phyloP scores from a whole-genome alignment of 2,113 vertebrate species.

The Morone chrysops region DNA sequence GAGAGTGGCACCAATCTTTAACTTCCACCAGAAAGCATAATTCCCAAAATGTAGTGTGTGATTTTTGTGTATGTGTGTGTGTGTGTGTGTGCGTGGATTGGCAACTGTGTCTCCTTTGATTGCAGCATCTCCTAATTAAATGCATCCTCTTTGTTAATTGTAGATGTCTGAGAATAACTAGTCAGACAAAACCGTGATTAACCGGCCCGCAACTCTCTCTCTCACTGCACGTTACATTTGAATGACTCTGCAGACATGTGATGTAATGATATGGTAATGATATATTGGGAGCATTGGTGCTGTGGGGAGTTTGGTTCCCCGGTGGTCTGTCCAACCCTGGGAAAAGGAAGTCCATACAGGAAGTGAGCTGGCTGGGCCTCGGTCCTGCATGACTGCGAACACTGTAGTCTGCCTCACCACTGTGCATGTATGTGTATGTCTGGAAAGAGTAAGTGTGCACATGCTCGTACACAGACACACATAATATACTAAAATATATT shows the following conservation, averaged over 20 bases:
- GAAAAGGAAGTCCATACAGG: constrained; percentile 67
- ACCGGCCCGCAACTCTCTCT: background rate
- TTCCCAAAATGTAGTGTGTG: background rate
- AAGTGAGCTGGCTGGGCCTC: constrained; percentile 61
- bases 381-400: constrained; percentile 39
- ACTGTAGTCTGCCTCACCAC: constrained; percentile 22
- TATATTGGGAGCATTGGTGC: constrained; percentile 30
- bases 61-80: background rate
- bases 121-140: constrained; percentile 29
- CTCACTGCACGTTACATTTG: background rate
- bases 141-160: constrained; percentile 36
- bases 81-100: background rate
- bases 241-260: constrained; percentile 34
- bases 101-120: background rate
- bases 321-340: constrained; percentile 50
- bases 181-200: constrained; percentile 27
- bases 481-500: too few relatives aligned
- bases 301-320: constrained; percentile 34
- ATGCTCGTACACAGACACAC: background rate
- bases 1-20: background rate
- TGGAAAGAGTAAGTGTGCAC: background rate
- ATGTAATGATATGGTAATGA: constrained; percentile 40
- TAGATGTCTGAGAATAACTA: constrained; percentile 41
- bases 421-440: background rate
- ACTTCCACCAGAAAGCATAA: background rate